Conservation (phyloP, 2,113 vertebrate species). For the Oreochromis aureus region DNA sequence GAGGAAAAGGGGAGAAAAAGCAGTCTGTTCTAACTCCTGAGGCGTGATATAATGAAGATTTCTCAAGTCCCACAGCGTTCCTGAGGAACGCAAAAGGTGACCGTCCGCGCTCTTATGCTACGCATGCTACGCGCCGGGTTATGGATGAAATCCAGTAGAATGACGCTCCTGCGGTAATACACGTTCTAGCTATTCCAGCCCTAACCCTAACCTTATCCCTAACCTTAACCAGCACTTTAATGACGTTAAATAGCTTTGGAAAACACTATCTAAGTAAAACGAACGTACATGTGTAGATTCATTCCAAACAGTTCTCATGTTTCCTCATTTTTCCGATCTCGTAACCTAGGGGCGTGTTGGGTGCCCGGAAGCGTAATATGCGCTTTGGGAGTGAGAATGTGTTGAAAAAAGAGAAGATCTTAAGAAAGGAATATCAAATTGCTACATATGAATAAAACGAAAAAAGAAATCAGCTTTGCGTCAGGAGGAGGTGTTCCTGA, state of each 20-base stretch:
- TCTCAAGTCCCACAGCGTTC: background rate
- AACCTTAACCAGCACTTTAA: background rate
- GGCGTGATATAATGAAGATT: background rate
- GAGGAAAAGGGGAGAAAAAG: background rate
- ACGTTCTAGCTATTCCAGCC: background rate
- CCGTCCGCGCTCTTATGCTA: accelerated
- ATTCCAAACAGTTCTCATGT: background rate
- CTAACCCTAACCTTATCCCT: background rate
- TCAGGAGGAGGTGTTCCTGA: background rate
- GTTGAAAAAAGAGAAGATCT: background rate
- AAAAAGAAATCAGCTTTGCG: background rate
- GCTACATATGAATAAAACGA: background rate
- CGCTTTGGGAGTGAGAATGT: accelerated
- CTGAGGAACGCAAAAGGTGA: background rate
- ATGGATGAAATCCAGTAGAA: background rate
- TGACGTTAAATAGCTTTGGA: background rate
- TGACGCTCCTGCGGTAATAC: accelerated
- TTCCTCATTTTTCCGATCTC: background rate
- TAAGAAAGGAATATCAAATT: background rate
- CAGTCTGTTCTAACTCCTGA: background rate
- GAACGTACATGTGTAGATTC: accelerated
- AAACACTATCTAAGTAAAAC: background rate
- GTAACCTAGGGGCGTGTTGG: background rate
- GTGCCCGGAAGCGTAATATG: background rate
- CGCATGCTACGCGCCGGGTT: background rate